Base-by-base conservation (phyloP, 2,113 vertebrate genomes). In the Hystrix cristata region DNA sequence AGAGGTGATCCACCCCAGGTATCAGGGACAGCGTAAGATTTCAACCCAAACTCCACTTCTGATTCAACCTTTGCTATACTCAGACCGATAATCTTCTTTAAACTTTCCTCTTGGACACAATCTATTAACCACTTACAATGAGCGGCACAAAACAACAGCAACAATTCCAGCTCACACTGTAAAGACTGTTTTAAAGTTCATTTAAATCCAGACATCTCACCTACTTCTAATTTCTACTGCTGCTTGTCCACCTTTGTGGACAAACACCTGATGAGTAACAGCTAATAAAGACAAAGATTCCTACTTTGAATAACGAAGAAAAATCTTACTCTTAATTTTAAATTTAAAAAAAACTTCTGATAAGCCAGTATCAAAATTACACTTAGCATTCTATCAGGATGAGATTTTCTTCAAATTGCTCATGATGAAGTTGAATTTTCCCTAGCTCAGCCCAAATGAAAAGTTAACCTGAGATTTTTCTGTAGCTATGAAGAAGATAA, bases 401-500 rank as follows among this genome's bases (percentile, higher is more conserved):
- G 27, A 59, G 55, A 69, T 38, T 94, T 72, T 95, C n/a, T 62
- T 93, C 76, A 60, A 91, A 74, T 27, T n/a, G 19, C 31, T 86
- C 65, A 15, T 82, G 15, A n/a, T 62, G 91, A 95, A 95, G 46
- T 11, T 78, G 46, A 86, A 81, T 67, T 96, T 94, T 67, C 76
- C 79, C 65, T 59, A 91, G 34, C 60, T 74, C 64, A 69, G 64
- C 14, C n/a, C 43, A 31, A 96, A 18, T 59, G 34, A 72, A 84
- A 89, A 95, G 48, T 46, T 89, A 96, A 84, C 67, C 80, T 82
- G 67, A 38, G 43, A 86, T 53, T 95, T 95, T 94, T 86, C 21
- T 74, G 14, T 3, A 92, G 72, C 80, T 71, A 78, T 21, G 15
- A 86, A 95, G 60, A 90, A 38, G 43, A 90, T 83, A 83, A 72